Evolutionary conservation across 1,140 invertebrate genomes (phyloP).

Genomic region (Ceratina japonica): DNA sequence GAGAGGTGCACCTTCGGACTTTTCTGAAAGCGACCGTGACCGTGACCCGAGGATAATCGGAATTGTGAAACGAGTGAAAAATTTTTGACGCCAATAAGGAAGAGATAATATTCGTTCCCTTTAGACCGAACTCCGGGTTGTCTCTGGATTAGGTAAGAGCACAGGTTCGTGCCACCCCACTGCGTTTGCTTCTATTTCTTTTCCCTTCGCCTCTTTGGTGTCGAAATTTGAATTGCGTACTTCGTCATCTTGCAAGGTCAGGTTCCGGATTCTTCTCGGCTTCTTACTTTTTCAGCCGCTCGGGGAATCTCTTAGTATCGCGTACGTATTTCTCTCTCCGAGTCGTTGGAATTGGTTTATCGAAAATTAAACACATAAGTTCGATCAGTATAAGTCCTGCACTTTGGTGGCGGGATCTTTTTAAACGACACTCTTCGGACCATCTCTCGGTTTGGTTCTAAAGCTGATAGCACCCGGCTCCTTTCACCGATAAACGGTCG

Average conservation of each 20-base stretch:
- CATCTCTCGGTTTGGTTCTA: conserved; percentile 74
- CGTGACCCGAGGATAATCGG: too few species aligned
- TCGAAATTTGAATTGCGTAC: conserved; percentile 11
- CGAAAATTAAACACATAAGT: background rate
- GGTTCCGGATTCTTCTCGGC: background rate
- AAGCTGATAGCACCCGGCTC: conserved; percentile 65
- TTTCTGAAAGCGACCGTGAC: too few species aligned
- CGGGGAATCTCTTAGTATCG: conserved; percentile 28
- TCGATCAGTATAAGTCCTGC: background rate
- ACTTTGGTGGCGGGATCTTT: too few species aligned
- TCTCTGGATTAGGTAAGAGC: conserved; percentile 59
- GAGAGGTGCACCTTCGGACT: too few species aligned
- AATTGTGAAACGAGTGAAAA: conserved; percentile 38
- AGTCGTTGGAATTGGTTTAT: background rate
- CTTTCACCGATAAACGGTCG: conserved; percentile 74
- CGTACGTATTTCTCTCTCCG: conserved; percentile 2
- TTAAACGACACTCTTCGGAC: conserved; percentile 49
- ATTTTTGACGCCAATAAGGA: conserved; percentile 71
- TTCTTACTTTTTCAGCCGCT: conserved; percentile 47
- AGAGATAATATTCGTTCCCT: conserved; percentile 74
- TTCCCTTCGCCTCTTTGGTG: background rate
- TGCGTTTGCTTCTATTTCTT: conserved; percentile 64
- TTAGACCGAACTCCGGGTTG: conserved; percentile 68
- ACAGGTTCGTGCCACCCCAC: conserved; percentile 68
- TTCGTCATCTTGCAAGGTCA: conserved; percentile 44